Conservation (phyloP, 2,888 invertebrate species). For the Philopedon plagiatum region DNA sequence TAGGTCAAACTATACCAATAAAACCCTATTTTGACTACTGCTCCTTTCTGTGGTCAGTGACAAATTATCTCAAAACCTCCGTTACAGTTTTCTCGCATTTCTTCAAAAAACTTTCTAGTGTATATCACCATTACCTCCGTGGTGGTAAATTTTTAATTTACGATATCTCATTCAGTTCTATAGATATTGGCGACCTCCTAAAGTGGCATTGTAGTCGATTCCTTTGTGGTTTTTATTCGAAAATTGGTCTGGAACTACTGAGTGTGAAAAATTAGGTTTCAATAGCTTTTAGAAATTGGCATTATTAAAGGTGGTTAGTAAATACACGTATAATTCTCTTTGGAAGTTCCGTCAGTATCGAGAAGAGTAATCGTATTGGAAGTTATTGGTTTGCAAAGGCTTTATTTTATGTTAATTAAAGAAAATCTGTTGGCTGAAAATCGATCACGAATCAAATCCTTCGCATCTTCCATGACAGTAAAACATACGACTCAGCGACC, state of each 20-base stretch:
- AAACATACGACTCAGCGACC: too few species aligned
- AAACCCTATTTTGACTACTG: slow-evolving; percentile 43
- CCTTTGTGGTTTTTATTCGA: slow-evolving; percentile 31
- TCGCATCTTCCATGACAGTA: too few species aligned
- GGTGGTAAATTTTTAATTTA: slow-evolving; percentile 42
- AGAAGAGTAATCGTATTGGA: too few species aligned
- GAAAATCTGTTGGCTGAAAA: too few species aligned
- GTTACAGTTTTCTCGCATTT: slow-evolving; percentile 19
- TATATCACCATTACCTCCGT: slow-evolving; percentile 21
- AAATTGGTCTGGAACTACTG: slow-evolving; percentile 30
- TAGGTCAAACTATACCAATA: not conserved
- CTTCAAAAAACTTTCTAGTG: slow-evolving; percentile 34
- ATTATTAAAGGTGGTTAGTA: not conserved
- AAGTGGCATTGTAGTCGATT: slow-evolving; percentile 1
- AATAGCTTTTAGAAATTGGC: slow-evolving; percentile 14
- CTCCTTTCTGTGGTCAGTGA: slow-evolving; percentile 41
- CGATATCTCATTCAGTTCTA: slow-evolving; percentile 4
- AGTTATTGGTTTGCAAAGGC: too few species aligned
- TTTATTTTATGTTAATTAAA: too few species aligned
- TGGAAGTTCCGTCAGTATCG: too few species aligned
- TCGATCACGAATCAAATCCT: too few species aligned
- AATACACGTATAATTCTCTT: too few species aligned
- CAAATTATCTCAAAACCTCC: slow-evolving; percentile 37
- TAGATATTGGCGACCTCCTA: slow-evolving; percentile 9
- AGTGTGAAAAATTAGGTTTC: slow-evolving; percentile 40